Evolutionary conservation across 2,888 invertebrate genomes (phyloP), one percentile per base, ranked within the genome.

Genomic region (Drosophila pseudotakahashii): DNA sequence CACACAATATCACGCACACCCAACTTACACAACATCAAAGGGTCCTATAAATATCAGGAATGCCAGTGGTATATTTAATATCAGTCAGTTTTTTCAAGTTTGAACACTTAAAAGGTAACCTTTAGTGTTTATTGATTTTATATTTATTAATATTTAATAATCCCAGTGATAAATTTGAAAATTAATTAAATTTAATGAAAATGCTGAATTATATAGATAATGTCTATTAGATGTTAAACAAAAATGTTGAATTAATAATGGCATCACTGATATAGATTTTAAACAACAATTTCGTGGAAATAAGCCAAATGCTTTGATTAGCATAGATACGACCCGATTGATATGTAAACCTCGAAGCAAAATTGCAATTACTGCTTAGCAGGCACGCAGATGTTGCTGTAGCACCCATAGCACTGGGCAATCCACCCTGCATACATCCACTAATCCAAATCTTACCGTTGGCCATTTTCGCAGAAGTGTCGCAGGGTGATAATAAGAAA

Each of bases 401-500:
- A 63, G 62, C 75, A 74, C 51, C 44, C 48, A 47, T 11, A 9
- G 4, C 19, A 50, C 48, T 23, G 16, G 23, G 11, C 32, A 48
- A 37, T 16, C 39, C 44, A 30, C 53, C 53, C n/a, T 44, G 52
- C 41, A 10, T 10, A 7, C 30, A 10, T 7, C 14, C 36, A 50
- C 11, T 54, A 30, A 26, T 54, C 39, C 30, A 0, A n/a, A 62
- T 26, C 7, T n/a, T n/a, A 19, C 14, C 16, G 16, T 42, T 69
- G 41, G 3, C 30, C 19, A 23, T 77, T 63, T 77, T 63, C 67
- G 39, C 75, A 81, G 88, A 77, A 77, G 34, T 73, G 69, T 51
- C 73, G 70, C 80, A 68, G 77, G 82, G 72, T 68, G 42, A n/a
- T 32, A 30, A 79, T 75, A 81, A 85, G 68, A 88, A 79, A 55